Evolutionary conservation across 2,113 vertebrate genomes (phyloP).

Genomic region (Scytalopus superciliaris): DNA sequence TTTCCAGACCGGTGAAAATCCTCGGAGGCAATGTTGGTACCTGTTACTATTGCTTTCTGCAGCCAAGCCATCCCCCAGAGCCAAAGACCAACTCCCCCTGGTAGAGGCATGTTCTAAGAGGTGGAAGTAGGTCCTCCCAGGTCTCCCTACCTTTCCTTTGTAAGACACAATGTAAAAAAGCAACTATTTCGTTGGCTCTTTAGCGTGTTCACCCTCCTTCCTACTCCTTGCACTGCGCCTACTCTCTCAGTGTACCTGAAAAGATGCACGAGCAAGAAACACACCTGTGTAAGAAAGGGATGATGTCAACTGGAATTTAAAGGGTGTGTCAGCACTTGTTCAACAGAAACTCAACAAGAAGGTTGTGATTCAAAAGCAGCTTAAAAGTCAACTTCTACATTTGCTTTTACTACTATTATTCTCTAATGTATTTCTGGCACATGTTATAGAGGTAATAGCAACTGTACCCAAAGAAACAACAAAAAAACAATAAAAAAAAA

Average conservation of each 20-base stretch:
- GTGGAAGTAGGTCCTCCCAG: slow-evolving; percentile 28
- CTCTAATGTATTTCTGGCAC: slow-evolving; percentile 64
- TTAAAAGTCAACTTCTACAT: slow-evolving; percentile 33
- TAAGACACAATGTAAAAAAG: slow-evolving; percentile 28
- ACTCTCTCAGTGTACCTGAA: slow-evolving; percentile 27
- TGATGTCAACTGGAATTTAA: neutral
- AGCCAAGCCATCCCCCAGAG: slow-evolving; percentile 20
- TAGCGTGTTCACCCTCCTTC: neutral
- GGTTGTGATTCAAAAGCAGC: slow-evolving; percentile 64
- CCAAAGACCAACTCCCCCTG: slow-evolving; percentile 14
- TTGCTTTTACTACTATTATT: neutral
- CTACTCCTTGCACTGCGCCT: neutral
- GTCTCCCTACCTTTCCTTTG: slow-evolving; percentile 4
- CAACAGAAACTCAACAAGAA: neutral
- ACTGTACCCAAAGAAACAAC: slow-evolving; percentile 44
- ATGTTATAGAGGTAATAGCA: slow-evolving; percentile 60
- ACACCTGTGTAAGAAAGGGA: slow-evolving; percentile 34
- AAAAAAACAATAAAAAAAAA: neutral
- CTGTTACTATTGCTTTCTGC: slow-evolving; percentile 75
- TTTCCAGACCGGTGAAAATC: slow-evolving; percentile 6
- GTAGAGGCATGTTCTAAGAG: slow-evolving; percentile 16
- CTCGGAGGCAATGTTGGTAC: neutral
- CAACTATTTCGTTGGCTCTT: slow-evolving; percentile 38
- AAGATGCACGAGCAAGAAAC: slow-evolving; percentile 24
- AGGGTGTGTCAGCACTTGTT: neutral